Conservation (phyloP, 2,888 invertebrate genomes). For the Troides aeacus region DNA sequence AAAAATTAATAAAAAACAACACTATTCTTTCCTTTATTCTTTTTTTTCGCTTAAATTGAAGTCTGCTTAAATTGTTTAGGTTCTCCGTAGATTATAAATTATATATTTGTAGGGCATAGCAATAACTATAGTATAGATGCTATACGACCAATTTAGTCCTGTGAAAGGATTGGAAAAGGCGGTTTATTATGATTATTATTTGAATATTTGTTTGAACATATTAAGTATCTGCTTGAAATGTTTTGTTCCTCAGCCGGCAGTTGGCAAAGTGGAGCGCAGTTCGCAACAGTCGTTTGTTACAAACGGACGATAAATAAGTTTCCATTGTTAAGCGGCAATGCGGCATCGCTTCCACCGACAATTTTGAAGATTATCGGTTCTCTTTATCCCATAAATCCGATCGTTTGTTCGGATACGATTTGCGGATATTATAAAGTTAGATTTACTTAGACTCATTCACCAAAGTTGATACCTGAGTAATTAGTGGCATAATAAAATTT, state of each 20-base stretch:
- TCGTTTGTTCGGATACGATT: constrained; percentile 4
- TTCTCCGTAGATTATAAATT: no score
- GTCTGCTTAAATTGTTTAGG: no score
- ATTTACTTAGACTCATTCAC: background rate
- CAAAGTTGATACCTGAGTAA: background rate
- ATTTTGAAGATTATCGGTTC: constrained; percentile 12
- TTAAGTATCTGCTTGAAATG: background rate
- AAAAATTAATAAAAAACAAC: no score
- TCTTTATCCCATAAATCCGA: constrained; percentile 12
- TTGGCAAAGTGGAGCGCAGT: constrained; percentile 16
- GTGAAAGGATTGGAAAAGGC: no score
- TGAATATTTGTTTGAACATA: background rate
- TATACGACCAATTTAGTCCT: no score
- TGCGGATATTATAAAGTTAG: constrained; percentile 1
- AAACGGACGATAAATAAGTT: constrained; percentile 24
- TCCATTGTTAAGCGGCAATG: constrained; percentile 13
- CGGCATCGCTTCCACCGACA: constrained; percentile 8
- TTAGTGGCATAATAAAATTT: background rate
- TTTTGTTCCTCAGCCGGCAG: constrained; percentile 6
- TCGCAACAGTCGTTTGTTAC: constrained; percentile 24
- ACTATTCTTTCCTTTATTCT: no score
- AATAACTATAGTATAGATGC: no score
- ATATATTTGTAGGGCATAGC: no score
- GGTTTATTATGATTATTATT: no score
- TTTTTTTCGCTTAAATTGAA: no score